Percentiles rank a stretch among this genome's conserved stretches.
phyloP scores from a whole-genome alignment of 2,888 invertebrate species.

The Auanema freiburgensis region DNA sequence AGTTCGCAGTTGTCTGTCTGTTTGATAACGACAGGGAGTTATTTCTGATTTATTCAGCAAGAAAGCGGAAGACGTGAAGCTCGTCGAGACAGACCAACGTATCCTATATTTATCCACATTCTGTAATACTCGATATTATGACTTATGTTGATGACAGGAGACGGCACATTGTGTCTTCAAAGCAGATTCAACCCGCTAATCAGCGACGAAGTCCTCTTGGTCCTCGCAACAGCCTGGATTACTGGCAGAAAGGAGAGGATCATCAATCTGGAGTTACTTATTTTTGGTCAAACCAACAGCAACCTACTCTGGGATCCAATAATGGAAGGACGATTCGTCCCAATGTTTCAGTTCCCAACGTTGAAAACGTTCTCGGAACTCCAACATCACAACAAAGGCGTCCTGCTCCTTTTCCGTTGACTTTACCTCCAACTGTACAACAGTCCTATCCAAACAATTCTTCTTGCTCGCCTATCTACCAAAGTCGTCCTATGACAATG shows the following conservation, averaged over 20 bases:
- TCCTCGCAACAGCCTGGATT: constrained; percentile 31
- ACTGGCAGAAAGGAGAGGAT: constrained; percentile 42
- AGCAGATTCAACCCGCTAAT: not conserved
- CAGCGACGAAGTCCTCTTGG: constrained; percentile 6
- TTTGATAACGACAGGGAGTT: no score
- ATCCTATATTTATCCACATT: no score
- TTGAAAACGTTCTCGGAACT: no score
- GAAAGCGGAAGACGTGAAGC: no score
- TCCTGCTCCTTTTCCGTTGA: constrained; percentile 21
- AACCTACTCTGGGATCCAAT: constrained; percentile 15
- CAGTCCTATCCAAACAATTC: not conserved
- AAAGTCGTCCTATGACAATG: constrained; percentile 14
- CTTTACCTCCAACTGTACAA: constrained; percentile 10
- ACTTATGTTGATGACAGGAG: constrained; percentile 11
- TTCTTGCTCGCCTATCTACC: constrained; percentile 6
- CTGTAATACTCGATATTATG: constrained; percentile 5
- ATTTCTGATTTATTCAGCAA: no score
- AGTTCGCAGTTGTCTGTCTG: no score
- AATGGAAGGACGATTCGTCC: constrained; percentile 18
- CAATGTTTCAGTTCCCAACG: constrained; percentile 7
- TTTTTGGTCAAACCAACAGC: constrained; percentile 29
- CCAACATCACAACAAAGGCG: constrained; percentile 2
- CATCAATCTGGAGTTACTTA: constrained; percentile 35
- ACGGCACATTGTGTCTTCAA: not conserved
- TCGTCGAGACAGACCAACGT: no score